phyloP scores from a whole-genome alignment of 2,113 vertebrate species.

The Odontophorus gujanensis region DNA sequence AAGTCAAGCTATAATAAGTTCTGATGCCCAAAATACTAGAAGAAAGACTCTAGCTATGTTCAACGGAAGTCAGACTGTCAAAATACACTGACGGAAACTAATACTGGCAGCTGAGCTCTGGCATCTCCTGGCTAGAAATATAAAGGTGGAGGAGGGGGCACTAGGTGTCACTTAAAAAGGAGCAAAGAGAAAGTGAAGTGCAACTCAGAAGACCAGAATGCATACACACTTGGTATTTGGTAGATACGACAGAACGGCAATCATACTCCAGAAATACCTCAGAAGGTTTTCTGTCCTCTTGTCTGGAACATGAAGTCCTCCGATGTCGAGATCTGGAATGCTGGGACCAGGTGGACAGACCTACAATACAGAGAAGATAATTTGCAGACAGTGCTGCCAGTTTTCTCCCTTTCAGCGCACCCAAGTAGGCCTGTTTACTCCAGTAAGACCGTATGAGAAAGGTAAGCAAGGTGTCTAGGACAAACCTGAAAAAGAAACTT shows the following conservation, averaged over 20 bases:
- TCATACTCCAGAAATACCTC: constrained; percentile 84
- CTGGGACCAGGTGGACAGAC: constrained; percentile 95
- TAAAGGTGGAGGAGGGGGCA: not conserved
- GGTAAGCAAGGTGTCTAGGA: not conserved
- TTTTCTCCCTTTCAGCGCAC: not conserved
- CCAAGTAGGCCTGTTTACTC: not conserved
- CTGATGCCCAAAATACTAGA: not conserved
- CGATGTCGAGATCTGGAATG: constrained; percentile 86
- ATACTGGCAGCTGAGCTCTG: constrained; percentile 66
- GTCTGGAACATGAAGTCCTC: constrained; percentile 80
- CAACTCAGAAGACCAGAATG: not conserved
- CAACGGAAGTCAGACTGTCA: constrained; percentile 63
- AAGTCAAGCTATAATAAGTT: constrained; percentile 40
- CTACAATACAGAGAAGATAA: constrained; percentile 76
- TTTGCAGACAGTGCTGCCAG: not conserved
- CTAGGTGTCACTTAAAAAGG: constrained; percentile 49
- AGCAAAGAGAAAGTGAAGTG: constrained; percentile 35
- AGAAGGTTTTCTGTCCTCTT: constrained; percentile 90
- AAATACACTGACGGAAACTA: constrained; percentile 57
- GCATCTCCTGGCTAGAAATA: constrained; percentile 48
- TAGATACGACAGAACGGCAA: not conserved
- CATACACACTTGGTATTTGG: not conserved
- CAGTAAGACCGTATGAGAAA: not conserved
- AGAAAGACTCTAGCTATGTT: constrained; percentile 11
- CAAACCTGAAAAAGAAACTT: not conserved